These are phyloP conservation scores for Sebastes taczanowskii DNA, from an alignment of 2,797 vertebrate species.

Conservation along the genomic window DNA sequence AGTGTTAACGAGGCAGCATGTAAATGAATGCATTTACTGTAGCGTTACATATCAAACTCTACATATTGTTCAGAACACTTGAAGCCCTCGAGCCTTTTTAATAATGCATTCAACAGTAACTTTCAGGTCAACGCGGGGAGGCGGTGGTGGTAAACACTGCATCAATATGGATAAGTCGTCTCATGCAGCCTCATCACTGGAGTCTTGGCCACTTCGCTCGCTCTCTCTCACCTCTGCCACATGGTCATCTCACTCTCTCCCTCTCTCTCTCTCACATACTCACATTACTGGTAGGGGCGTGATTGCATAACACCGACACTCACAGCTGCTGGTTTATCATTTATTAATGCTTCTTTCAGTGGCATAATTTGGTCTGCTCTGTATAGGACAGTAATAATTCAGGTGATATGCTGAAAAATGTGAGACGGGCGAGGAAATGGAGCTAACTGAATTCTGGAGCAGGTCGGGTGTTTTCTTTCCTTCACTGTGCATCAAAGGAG, in stretches of 20 bases:
- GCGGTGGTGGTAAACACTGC: conserved; percentile 38
- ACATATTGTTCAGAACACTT: conserved; percentile 22
- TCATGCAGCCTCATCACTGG: conserved; percentile 1
- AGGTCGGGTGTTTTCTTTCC: background rate
- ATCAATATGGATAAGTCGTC: conserved; percentile 55
- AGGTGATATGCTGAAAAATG: conserved; percentile 45
- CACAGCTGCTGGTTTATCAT: conserved; percentile 66
- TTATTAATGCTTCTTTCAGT: conserved; percentile 71
- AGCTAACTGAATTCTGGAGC: conserved; percentile 10
- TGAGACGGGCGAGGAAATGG: conserved; percentile 20
- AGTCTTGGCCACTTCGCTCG: conserved; percentile 11
- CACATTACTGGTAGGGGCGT: conserved; percentile 3
- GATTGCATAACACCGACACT: conserved; percentile 68
- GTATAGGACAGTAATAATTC: conserved; percentile 52
- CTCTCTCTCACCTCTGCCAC: conserved; percentile 33
- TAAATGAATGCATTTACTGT: background rate
- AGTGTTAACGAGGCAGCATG: background rate
- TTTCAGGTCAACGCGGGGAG: conserved; percentile 28
- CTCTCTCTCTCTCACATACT: background rate
- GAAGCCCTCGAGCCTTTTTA: conserved; percentile 38
- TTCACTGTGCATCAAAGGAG: background rate
- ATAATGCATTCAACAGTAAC: conserved; percentile 57
- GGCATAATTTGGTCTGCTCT: conserved; percentile 48
- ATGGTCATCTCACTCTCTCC: background rate
- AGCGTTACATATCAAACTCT: conserved; percentile 24